Evolutionary conservation across 2,888 invertebrate genomes (phyloP).

Genomic region (Cosmopolites sordidus): DNA sequence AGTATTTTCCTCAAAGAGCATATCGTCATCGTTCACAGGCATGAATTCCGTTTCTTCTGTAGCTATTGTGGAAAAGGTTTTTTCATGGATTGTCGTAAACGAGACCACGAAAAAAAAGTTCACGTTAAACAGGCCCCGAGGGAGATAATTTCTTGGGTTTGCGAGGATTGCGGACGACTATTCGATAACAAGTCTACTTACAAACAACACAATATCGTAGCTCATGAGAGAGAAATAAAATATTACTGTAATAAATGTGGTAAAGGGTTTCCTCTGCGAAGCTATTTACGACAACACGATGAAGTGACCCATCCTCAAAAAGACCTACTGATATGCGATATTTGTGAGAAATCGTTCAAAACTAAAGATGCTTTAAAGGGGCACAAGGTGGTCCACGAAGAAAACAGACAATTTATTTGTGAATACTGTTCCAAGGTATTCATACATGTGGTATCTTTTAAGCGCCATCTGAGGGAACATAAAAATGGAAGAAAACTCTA

Average conservation of each 20-base stretch:
- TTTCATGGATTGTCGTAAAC: neutral
- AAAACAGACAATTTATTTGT: constrained; percentile 24
- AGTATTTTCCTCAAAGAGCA: constrained; percentile 6
- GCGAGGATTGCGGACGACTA: constrained; percentile 16
- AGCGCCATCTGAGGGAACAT: neutral
- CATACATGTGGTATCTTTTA: neutral
- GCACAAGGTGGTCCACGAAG: constrained; percentile 26
- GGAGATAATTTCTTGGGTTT: constrained; percentile 2
- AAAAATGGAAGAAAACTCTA: constrained; percentile 39
- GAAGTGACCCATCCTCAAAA: neutral
- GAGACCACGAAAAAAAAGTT: constrained; percentile 2
- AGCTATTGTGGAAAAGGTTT: constrained; percentile 50
- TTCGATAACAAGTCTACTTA: constrained; percentile 12
- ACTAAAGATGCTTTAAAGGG: constrained; percentile 3
- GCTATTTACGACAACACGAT: constrained; percentile 1
- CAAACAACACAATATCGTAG: constrained; percentile 8
- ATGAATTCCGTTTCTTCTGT: constrained; percentile 47
- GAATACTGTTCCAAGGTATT: constrained; percentile 15
- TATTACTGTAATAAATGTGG: constrained; percentile 11
- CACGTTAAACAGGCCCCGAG: constrained; percentile 5
- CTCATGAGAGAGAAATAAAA: constrained; percentile 17
- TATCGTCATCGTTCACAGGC: constrained; percentile 3
- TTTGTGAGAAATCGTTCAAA: constrained; percentile 13
- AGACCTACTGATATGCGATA: constrained; percentile 15
- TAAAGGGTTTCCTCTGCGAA: constrained; percentile 5